Conservation (phyloP, 2,113 vertebrate species). For the Hippocampus abdominalis region DNA sequence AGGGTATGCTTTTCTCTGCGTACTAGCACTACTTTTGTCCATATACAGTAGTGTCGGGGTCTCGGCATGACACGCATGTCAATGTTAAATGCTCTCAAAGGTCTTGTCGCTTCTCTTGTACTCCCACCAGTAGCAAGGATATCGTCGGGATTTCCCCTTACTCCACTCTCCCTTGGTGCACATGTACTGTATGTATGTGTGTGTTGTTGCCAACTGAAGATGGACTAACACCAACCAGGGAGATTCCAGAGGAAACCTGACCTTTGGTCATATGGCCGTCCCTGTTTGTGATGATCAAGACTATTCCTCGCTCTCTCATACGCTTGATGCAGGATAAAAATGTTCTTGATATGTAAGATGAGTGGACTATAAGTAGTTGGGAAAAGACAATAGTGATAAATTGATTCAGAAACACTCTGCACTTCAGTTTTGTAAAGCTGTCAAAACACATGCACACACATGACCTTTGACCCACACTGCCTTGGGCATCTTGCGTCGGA, state of each 20-base stretch:
- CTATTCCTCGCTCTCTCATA: background rate
- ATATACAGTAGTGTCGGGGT: background rate
- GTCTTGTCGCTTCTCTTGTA: slow-evolving; percentile 16
- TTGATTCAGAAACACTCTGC: background rate
- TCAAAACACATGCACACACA: background rate
- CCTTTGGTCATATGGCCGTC: slow-evolving; percentile 32
- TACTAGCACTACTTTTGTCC: background rate
- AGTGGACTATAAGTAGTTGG: background rate
- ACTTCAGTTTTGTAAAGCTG: background rate
- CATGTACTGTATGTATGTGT: background rate
- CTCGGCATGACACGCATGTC: slow-evolving; percentile 9
- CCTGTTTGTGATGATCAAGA: too few species aligned
- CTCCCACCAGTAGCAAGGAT: slow-evolving; percentile 6
- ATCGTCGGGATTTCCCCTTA: slow-evolving; percentile 16
- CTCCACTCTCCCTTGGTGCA: background rate
- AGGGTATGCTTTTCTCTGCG: background rate
- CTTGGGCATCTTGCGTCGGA: slow-evolving; percentile 6
- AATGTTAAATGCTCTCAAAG: slow-evolving; percentile 11
- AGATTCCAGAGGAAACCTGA: slow-evolving; percentile 35
- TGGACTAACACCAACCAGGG: slow-evolving; percentile 18
- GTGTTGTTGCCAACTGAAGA: slow-evolving; percentile 19
- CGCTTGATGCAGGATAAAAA: background rate
- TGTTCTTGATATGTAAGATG: background rate
- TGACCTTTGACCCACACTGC: slow-evolving; percentile 3
- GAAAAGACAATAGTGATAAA: background rate